Conservation (phyloP, 2,113 vertebrate genomes). For the Sinosuthora webbiana region DNA sequence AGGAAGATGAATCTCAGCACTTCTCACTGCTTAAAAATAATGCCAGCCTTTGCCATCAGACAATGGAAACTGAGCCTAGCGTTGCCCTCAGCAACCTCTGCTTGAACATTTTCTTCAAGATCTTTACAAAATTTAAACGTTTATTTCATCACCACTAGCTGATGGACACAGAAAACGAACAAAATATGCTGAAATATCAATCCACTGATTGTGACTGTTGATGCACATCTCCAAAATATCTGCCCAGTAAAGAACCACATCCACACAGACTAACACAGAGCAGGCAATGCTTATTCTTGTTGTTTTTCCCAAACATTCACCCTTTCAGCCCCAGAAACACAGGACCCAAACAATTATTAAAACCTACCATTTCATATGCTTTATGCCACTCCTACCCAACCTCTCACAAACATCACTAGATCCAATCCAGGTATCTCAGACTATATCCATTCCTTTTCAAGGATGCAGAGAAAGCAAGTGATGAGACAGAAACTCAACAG, state of each 20-base stretch:
- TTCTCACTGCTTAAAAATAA: neutral
- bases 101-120: neutral
- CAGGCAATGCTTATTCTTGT: neutral
- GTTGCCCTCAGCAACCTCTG: neutral
- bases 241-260: neutral
- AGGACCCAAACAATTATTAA: neutral
- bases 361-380: neutral
- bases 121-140: neutral
- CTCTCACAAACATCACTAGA: neutral
- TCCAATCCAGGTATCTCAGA: neutral
- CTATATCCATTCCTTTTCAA: neutral
- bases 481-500: neutral
- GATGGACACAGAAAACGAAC: neutral
- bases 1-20: neutral
- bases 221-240: neutral
- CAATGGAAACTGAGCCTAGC: neutral
- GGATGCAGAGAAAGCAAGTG: neutral
- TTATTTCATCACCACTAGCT: neutral
- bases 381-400: neutral
- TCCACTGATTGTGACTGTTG: neutral
- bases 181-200: neutral
- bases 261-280: neutral
- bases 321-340: neutral
- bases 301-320: neutral
- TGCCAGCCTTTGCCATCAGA: neutral